phyloP scores from a whole-genome alignment of 2,113 vertebrate species.

The Eidolon helvum region DNA sequence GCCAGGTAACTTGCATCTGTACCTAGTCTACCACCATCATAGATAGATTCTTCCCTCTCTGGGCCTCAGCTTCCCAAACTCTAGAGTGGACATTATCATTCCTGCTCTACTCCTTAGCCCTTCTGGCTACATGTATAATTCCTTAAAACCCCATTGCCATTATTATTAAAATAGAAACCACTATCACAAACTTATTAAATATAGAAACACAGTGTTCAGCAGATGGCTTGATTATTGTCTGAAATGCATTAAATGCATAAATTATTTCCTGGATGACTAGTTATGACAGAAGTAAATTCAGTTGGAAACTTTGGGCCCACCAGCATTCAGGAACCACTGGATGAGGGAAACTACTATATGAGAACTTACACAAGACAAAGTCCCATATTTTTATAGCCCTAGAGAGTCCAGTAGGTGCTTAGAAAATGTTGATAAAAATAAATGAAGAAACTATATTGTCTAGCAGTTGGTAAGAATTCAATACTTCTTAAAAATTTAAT shows the following conservation, averaged over 20 bases:
- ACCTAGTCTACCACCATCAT: neutral
- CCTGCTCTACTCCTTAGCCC: neutral
- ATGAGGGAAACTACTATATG: neutral
- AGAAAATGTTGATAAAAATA: neutral
- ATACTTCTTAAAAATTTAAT: neutral
- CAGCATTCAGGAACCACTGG: neutral
- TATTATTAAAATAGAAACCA: conserved; percentile 28
- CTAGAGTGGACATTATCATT: neutral
- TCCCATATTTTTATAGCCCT: neutral
- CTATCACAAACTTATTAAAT: neutral
- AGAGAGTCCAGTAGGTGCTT: neutral
- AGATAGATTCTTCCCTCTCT: neutral
- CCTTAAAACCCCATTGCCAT: neutral
- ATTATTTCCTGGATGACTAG: neutral
- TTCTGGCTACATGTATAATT: neutral
- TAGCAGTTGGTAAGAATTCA: neutral
- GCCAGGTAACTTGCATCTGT: neutral
- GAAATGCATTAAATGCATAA: conserved; percentile 22
- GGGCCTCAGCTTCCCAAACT: neutral
- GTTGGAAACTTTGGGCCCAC: neutral
- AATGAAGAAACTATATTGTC: neutral
- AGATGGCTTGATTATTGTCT: neutral
- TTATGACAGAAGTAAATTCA: neutral
- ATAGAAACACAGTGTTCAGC: neutral
- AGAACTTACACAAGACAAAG: neutral